A percentile compares a stretch with the other conserved stretches of the same genome.
Conservation (phyloP, 2,888 invertebrate genomes). For the Branchellion lobata region DNA sequence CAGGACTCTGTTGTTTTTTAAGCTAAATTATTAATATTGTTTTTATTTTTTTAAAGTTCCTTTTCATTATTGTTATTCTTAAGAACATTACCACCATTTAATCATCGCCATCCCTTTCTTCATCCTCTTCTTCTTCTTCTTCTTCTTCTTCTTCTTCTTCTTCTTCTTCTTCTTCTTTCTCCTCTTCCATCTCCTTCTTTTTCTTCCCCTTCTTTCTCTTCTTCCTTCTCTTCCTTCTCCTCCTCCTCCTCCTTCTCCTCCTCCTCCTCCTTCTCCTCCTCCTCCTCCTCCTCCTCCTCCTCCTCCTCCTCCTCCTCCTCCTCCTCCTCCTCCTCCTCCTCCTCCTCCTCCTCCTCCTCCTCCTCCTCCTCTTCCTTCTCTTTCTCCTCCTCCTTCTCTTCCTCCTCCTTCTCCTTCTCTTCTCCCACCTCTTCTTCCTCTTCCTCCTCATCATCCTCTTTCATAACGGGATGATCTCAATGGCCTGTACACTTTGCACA, state of each 20-base stretch:
- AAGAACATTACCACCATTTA: not conserved
- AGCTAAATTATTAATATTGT: not conserved
- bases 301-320: not conserved
- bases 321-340: not conserved
- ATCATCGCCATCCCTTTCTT: no score
- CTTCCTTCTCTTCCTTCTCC: not conserved
- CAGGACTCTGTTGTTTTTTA: no score
- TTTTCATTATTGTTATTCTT: not conserved
- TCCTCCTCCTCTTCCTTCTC: not conserved
- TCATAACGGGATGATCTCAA: no score
- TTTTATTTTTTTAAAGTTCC: not conserved
- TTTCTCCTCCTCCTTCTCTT: not conserved
- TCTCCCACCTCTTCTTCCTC: no score
- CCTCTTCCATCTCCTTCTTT: not conserved
- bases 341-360: not conserved
- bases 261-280: not conserved
- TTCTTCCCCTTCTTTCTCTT: not conserved
- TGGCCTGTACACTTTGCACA: no score
- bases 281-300: not conserved
- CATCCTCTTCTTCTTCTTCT: no score
- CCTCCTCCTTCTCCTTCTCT: slow-evolving; percentile 9
- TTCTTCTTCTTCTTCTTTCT: not conserved
- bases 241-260: not conserved
- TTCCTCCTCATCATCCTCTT: no score
- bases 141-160: not conserved